Evolutionary conservation across 2,113 vertebrate genomes (phyloP), one percentile per base, ranked within the genome.

Genomic region (Benthochromis sp.): DNA sequence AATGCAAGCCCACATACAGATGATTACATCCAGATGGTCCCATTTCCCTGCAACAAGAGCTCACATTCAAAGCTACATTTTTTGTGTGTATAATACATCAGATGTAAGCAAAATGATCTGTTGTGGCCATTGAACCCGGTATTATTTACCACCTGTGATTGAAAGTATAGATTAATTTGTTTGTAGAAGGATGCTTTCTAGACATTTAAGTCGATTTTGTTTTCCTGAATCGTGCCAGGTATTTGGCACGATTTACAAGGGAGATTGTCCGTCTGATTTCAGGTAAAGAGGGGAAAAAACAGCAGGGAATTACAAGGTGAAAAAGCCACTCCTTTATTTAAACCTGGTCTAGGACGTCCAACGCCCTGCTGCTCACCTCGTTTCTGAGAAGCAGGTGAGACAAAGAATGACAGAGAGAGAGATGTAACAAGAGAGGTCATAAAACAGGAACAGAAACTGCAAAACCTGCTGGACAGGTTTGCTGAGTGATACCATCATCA

Each of bases 401-500:
- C 6, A 13, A 54, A 31, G 17, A 7, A 27, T 52, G 53, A 27
- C 27, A 27, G 27, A 17, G 29, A 50, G 27, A 52, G 16, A 17
- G 16, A 27, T 57, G n/a, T 9, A 8, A 4, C 36, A 81, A 55
- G 84, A 63, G 16, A 81, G 66, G 54, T 55, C 55, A 79, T 14
- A 7, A 36, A 83, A 82, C 88, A 90, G 93, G 91, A 94, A 96
- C 95, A 95, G 96, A 96, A 96, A 97, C 96, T 86, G 50, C 2
- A 43, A 81, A 95, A 88, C 96, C 86, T 29, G 96, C 90, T 81
- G 17, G 86, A 86, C 95, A 47, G 63, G 96, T 94, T 93, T 38
- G 78, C 24, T 81, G 13, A 87, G 40, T 87, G 91, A 93, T 63
- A 90, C 91, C 63, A n/a, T 53, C 36, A 1, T 83, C 82, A 71